Evolutionary conservation across 2,888 invertebrate genomes (phyloP), one percentile per base, ranked within the genome.

Genomic region (Nephrotoma guestfalica): DNA sequence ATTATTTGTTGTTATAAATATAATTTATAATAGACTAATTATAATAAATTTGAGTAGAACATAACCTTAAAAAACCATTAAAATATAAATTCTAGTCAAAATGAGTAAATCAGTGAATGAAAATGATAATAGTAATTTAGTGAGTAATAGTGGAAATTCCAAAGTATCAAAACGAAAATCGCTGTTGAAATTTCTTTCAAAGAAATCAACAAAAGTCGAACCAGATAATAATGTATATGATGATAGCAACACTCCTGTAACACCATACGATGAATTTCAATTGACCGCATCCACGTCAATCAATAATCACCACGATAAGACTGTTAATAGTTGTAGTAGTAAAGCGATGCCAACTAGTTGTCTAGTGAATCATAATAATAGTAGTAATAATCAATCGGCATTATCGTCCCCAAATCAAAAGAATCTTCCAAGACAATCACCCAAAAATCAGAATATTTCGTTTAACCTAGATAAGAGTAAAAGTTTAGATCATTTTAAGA

Each of bases 311-410:
- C 41, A 85, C 18, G 18, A 85, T 18, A 43, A 85, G 41, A 85
- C 41, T 85, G 41, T 85, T 45, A 88, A 86, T 1, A 91, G 91
- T 87, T 91, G 90, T 87, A 91, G 91, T 88, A 91, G 91, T 86
- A 91, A 91, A 89, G 91, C 91, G 88, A 91, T 91, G 86, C 90
- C 90, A 86, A 88, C 91, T 87, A 91, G 91, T 88, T 92, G 91
- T 88, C 90, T 90, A 87, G 90, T 90, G 0, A 91, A 91, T 85
- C 90, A 90, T 86, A 91, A 90, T 57, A 7, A 7, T 71, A 71
- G 30, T 71, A 30, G 30, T 71, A 30, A 71, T 71, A 9, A 9
- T 7, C 6, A 18, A 71, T 30, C 18, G 30, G 71, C 30, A 71
- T 71, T 11, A 30, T 71, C 11, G 4, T 90, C 90, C 0, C 88